Evolutionary conservation across 2,113 vertebrate species (phyloP).

Genomic region (Columba livia): DNA sequence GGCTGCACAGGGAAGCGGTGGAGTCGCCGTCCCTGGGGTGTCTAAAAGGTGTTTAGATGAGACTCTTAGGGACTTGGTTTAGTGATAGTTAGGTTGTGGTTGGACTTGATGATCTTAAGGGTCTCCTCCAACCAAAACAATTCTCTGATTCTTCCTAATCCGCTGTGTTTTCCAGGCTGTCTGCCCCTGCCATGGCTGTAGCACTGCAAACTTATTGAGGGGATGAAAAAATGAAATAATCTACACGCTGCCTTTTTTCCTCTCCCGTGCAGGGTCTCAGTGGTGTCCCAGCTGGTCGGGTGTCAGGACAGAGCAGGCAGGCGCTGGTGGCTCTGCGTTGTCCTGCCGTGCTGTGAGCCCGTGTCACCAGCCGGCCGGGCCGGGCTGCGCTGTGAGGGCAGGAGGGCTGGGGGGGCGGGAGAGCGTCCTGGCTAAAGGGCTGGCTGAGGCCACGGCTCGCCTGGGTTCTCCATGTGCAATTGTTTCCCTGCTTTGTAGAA

Average conservation of each 20-base stretch:
- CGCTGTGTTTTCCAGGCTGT: fast-evolving
- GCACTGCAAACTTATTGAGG: fast-evolving
- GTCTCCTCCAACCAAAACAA: too few relatives aligned
- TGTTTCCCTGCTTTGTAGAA: neutral
- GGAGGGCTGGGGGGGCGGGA: neutral
- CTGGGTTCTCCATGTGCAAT: fast-evolving
- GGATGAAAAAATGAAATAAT: too few relatives aligned
- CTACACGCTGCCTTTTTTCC: fast-evolving
- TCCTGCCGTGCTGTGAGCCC: neutral
- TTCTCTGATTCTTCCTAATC: too few relatives aligned
- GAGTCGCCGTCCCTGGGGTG: too few relatives aligned
- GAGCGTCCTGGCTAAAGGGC: neutral
- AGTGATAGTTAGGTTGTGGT: too few relatives aligned
- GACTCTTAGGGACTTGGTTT: too few relatives aligned
- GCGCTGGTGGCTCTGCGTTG: fast-evolving
- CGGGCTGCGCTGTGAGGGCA: neutral
- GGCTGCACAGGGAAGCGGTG: too few relatives aligned
- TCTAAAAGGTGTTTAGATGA: too few relatives aligned
- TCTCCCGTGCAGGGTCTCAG: too few relatives aligned
- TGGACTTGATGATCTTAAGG: too few relatives aligned
- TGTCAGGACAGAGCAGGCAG: neutral
- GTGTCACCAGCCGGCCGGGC: fast-evolving
- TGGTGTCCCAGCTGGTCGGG: neutral
- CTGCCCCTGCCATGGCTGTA: fast-evolving
- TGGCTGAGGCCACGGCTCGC: neutral